These are phyloP conservation scores for Urosaurus nigricauda DNA, from an alignment of 2,797 vertebrate genomes.

Conservation along the genomic window DNA sequence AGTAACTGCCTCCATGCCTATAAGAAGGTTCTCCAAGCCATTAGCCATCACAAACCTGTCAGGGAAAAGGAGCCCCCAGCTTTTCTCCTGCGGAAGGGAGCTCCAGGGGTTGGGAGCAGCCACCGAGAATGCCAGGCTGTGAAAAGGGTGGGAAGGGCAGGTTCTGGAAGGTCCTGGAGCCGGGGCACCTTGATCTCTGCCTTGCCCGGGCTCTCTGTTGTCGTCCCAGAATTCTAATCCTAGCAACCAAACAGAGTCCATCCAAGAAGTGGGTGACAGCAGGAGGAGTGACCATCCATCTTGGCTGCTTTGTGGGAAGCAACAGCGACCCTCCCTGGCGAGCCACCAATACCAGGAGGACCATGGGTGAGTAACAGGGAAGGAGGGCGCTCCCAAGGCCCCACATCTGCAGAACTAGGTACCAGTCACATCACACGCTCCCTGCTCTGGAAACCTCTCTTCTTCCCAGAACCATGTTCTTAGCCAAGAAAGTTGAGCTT, in stretches of 20 bases:
- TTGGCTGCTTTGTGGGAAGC: neutral
- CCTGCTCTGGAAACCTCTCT: neutral
- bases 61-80: too few relatives aligned
- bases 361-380: rapidly evolving
- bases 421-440: neutral
- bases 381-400: neutral
- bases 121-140: too few relatives aligned
- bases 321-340: neutral
- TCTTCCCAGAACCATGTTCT: too few relatives aligned
- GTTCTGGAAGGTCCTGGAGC: too few relatives aligned
- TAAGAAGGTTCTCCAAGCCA: too few relatives aligned
- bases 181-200: neutral
- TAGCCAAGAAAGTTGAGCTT: neutral
- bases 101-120: too few relatives aligned
- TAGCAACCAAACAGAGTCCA: conserved; percentile 3
- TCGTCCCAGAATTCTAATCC: neutral
- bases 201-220: neutral
- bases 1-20: too few relatives aligned
- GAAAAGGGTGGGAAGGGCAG: too few relatives aligned
- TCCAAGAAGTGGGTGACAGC: neutral
- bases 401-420: neutral
- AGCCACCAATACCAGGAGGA: too few relatives aligned
- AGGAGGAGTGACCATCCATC: neutral
- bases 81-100: too few relatives aligned
- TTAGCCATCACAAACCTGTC: too few relatives aligned